Base-by-base conservation (phyloP, 2,113 vertebrate species). In the Empidonax alnorum region DNA sequence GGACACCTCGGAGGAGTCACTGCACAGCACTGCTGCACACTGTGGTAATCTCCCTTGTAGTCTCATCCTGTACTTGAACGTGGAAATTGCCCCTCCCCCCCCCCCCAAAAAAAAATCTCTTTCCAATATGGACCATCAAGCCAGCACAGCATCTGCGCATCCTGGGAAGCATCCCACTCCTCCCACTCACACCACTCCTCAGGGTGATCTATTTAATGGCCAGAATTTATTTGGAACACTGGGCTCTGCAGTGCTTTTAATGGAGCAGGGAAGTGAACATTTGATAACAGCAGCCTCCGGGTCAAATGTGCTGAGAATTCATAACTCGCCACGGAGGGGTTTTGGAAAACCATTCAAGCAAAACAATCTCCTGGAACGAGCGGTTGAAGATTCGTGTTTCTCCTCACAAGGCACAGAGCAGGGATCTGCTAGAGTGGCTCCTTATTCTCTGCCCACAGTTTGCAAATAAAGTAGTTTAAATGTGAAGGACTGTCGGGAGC, bases 261-360 rank as follows among this genome's bases (percentile, higher is more conserved):
- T 89, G 31, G 84, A 96, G 93, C 91, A n/a, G 71, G 78, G 87
- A 82, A 91, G 61, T 33, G 96, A 94, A 84, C 86, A 79, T 94
- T 93, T 72, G 90, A 87, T 90, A 97, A 90, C 90, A 86, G 87
- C 87, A 95, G 90, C 89, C 89, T 89, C 71, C 76, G 12, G 93
- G 89, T 91, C 94, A 96, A 94, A 96, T 93, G 93, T 95, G 91
- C 96, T 93, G 92, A 95, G 92, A 89, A 96, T 93, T 91, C 75
- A 37, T 90, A 90, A 83, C 79, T 91, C 25, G 8, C 81, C 87
- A 52, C 93, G 11, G 21, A 81, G 87, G 86, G 82, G 84, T 89
- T 90, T 92, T 79, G 84, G 80, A 84, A 93, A 96, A 87, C 37
- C 89, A 90, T 13, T 76, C 83, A 73, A 87, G 90, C 79, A 96